Percentiles rank a stretch among this genome's conserved stretches.
These are phyloP conservation scores for Lampris incognitus DNA, from an alignment of 2,113 vertebrate species.

Conservation along the genomic window DNA sequence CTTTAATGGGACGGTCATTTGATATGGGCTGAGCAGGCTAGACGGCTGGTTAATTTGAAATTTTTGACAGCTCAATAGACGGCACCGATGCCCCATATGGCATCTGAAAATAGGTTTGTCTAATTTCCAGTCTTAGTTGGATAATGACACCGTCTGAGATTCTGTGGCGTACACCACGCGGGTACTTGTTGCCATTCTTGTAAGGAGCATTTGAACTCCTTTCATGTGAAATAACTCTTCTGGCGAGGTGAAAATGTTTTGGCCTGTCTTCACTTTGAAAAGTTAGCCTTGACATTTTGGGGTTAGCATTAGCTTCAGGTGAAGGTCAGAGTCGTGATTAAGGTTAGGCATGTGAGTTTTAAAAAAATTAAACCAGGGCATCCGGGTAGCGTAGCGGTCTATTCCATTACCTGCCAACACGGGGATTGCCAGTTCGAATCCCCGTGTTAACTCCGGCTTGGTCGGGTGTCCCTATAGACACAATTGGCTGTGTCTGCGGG, in stretches of 20 bases:
- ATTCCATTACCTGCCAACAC: too few species aligned
- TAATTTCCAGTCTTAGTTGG: constrained; percentile 26
- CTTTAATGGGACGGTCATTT: constrained; percentile 66
- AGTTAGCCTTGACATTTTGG: too few species aligned
- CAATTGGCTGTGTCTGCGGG: too few species aligned
- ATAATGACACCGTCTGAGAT: constrained; percentile 19
- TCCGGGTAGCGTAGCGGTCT: too few species aligned
- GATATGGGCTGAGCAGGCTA: constrained; percentile 57
- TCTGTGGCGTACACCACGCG: neutral
- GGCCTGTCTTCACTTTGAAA: too few species aligned
- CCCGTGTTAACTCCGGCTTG: too few species aligned
- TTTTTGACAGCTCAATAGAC: constrained; percentile 61
- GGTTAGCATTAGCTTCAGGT: too few species aligned
- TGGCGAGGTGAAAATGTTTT: neutral
- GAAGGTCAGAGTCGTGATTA: too few species aligned
- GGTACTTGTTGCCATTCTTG: neutral
- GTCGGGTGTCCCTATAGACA: too few species aligned
- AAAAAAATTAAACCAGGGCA: too few species aligned
- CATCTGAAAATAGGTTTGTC: constrained; percentile 49
- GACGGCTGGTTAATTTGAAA: constrained; percentile 59
- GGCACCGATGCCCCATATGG: constrained; percentile 18
- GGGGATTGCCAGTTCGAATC: too few species aligned
- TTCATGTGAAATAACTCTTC: neutral
- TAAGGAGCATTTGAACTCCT: neutral
- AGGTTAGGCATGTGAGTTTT: too few species aligned